Base-by-base conservation (phyloP, 2,888 invertebrate genomes). In the Drosophila greeni region DNA sequence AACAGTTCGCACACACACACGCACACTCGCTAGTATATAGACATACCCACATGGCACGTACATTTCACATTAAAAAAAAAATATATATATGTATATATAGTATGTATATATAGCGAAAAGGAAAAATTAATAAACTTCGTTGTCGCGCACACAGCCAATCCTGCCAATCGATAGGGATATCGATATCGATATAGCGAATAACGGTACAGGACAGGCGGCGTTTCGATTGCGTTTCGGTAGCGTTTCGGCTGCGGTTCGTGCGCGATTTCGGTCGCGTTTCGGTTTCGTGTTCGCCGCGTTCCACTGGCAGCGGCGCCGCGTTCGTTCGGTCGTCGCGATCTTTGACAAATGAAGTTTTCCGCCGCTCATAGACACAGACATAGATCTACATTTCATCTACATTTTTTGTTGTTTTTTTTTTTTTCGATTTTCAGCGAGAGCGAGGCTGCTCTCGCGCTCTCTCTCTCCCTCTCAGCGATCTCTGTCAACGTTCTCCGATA, bases 301-400 rank as follows among this genome's bases (percentile, higher is more conserved):
- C 70, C 70, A 66, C 70, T 68, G 65, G 70, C 81, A 72, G 68
- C 83, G 45, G 40, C 40, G 40, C 40, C 42, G 42, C 42, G 82
- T 81, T 83, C 84, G 79, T 82, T 78, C 71, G 66, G 70, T 74
- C 66, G 80, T 67, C 77, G 84, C 82, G 83, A 80, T 84, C 82
- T 84, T 82, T 74, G 85, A 83, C 85, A 83, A 82, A 82, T 82
- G 78, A 82, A 85, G 85, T 82, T 85, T 57, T 56, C 48, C 23
- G 40, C 52, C 34, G 61, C 61, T 43, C 58, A 20, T 29, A 43
- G 53, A 53, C 34, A 59, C 58, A 56, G 51, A 16, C 24, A 42
- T 56, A 58, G 57, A 58, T 39, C 68, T 51, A 54, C 45, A 80
- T 74, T 66, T 70, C 62, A 43, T n/a, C n/a, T n/a, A n/a, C 74